These are phyloP conservation scores for Psammodynastes pulverulentus DNA, from an alignment of 2,113 vertebrate species.

Conservation along the genomic window DNA sequence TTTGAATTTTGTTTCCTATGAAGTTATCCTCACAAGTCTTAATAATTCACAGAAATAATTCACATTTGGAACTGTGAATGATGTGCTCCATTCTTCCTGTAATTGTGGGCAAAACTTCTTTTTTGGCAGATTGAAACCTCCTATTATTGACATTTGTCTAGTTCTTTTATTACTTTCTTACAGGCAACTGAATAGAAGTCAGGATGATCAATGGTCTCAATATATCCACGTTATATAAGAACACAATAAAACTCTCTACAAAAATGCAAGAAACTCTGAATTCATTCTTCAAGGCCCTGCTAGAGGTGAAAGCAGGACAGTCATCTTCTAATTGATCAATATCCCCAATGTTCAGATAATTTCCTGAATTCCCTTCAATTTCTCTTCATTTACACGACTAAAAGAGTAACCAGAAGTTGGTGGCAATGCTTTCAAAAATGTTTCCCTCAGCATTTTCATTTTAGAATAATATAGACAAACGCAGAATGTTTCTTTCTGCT, in stretches of 20 bases:
- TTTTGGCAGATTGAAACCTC: background rate
- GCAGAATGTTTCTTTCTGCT: background rate
- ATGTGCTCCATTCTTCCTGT: slow-evolving; percentile 53
- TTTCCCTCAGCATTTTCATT: background rate
- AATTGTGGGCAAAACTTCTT: background rate
- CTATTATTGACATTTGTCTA: background rate
- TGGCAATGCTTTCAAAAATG: background rate
- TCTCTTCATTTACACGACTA: background rate
- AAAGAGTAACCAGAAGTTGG: background rate
- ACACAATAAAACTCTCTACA: background rate
- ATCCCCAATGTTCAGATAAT: background rate
- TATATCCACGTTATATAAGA: background rate
- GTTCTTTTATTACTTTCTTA: background rate
- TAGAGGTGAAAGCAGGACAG: background rate
- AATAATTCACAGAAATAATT: background rate
- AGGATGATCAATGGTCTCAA: background rate
- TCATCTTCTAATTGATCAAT: background rate
- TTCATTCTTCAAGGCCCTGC: background rate
- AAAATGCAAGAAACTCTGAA: background rate
- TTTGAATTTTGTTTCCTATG: background rate
- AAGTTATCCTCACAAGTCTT: background rate
- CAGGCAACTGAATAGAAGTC: background rate
- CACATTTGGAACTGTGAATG: slow-evolving; percentile 25
- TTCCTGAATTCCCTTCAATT: background rate
- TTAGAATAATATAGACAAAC: background rate